Conservation (phyloP, 2,113 vertebrate species). For the Sorex araneus region DNA sequence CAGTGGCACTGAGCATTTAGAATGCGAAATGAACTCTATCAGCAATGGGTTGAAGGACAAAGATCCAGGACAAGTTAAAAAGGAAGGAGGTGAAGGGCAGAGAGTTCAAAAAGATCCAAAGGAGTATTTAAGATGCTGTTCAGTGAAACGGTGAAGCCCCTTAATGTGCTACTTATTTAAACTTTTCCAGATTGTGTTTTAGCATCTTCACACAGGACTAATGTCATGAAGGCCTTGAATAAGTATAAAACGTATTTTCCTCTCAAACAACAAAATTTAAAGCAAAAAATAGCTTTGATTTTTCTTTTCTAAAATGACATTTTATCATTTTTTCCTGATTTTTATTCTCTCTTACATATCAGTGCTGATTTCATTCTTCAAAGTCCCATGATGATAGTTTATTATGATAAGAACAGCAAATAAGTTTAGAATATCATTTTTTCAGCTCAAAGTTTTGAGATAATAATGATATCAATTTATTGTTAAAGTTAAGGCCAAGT, state of each 20-base stretch:
- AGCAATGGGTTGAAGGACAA: neutral
- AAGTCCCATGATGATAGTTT: constrained; percentile 47
- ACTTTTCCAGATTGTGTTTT: constrained; percentile 1
- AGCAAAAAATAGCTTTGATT: constrained; percentile 30
- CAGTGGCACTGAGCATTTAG: neutral
- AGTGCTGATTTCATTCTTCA: constrained; percentile 2
- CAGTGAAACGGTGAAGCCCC: neutral
- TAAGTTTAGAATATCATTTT: constrained; percentile 55
- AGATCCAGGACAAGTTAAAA: neutral
- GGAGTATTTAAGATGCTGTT: neutral
- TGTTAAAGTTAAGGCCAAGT: constrained; percentile 46
- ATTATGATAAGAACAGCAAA: constrained; percentile 23
- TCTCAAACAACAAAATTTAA: constrained; percentile 36
- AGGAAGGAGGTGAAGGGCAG: neutral
- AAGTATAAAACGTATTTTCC: constrained; percentile 58
- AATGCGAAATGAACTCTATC: neutral
- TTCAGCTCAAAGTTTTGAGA: constrained; percentile 69
- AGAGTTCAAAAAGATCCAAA: neutral
- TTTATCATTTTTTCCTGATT: constrained; percentile 12
- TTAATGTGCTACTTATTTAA: constrained; percentile 3
- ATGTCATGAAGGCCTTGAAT: constrained; percentile 4
- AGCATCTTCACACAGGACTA: neutral
- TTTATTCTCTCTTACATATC: neutral
- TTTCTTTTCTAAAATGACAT: constrained; percentile 61
- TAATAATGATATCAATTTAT: constrained; percentile 61